Percentiles rank a stretch among this genome's conserved stretches.
These are phyloP conservation scores for Onthophagus sagittarius DNA, from an alignment of 2,888 invertebrate species.

Conservation along the genomic window DNA sequence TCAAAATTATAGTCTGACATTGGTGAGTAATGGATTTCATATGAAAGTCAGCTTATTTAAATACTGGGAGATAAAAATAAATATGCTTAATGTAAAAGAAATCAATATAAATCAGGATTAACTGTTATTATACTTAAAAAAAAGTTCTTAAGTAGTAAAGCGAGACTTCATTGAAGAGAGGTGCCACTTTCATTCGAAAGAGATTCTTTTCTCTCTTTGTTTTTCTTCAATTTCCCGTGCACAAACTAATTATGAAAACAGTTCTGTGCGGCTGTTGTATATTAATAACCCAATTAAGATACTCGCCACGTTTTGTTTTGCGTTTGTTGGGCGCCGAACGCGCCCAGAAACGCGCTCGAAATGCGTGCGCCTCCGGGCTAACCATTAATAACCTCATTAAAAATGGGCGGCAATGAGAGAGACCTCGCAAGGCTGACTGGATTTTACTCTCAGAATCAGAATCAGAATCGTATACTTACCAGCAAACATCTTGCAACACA, in stretches of 20 bases:
- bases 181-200: not conserved
- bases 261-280: not conserved
- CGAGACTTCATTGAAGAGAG: not conserved
- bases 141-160: too few relatives aligned
- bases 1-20: too few relatives aligned
- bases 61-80: too few relatives aligned
- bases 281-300: not conserved
- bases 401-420: not conserved
- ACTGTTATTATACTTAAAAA: too few relatives aligned
- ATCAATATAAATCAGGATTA: too few relatives aligned
- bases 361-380: not conserved
- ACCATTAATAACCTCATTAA: not conserved
- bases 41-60: too few relatives aligned
- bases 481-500: not conserved
- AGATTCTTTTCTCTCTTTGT: not conserved
- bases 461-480: not conserved
- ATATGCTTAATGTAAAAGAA: too few relatives aligned
- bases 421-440: not conserved
- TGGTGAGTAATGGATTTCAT: too few relatives aligned
- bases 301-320: not conserved
- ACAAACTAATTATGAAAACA: not conserved
- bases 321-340: not conserved
- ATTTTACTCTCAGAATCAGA: not conserved
- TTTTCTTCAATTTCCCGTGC: not conserved
- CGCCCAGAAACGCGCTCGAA: not conserved